phyloP scores from a whole-genome alignment of 2,888 invertebrate species.

The Steinernema hermaphroditum region DNA sequence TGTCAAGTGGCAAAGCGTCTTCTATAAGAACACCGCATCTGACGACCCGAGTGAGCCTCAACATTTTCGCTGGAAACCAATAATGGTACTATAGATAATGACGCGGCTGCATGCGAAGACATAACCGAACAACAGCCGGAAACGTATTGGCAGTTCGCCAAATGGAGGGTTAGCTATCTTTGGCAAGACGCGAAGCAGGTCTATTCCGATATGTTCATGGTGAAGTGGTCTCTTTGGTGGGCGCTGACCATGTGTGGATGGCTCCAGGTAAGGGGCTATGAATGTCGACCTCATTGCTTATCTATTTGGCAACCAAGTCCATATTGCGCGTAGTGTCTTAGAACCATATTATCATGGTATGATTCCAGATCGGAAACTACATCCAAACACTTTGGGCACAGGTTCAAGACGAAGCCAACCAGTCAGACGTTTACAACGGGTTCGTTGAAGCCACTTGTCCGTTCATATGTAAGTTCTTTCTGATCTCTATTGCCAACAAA shows the following conservation, averaged over 20 bases:
- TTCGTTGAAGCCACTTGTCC: slow-evolving; percentile 81
- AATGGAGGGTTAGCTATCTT: slow-evolving; percentile 30
- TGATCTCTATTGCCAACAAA: no score
- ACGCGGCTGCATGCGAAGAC: not conserved
- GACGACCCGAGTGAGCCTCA: not conserved
- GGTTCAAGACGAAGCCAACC: slow-evolving; percentile 70
- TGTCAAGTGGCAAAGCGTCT: slow-evolving; percentile 48
- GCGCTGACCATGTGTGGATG: slow-evolving; percentile 77
- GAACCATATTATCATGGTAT: not conserved
- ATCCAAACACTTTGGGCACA: slow-evolving; percentile 81
- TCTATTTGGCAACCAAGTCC: no score
- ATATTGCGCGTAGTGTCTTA: not conserved
- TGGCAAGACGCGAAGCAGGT: slow-evolving; percentile 36
- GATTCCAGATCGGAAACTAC: slow-evolving; percentile 74
- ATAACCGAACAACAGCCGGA: not conserved
- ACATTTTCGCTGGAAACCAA: not conserved
- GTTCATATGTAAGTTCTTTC: slow-evolving; percentile 73
- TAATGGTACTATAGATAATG: not conserved
- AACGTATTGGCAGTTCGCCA: slow-evolving; percentile 40
- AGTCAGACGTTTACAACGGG: slow-evolving; percentile 74
- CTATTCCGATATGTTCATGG: slow-evolving; percentile 67
- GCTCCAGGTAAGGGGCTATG: slow-evolving; percentile 73
- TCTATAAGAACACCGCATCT: slow-evolving; percentile 22
- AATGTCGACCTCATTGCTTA: no score
- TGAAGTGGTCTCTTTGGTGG: slow-evolving; percentile 82